A percentile compares a stretch with the other conserved stretches of the same genome.
Conservation (phyloP, 2,113 vertebrate species). For the Poicephalus meyeri region DNA sequence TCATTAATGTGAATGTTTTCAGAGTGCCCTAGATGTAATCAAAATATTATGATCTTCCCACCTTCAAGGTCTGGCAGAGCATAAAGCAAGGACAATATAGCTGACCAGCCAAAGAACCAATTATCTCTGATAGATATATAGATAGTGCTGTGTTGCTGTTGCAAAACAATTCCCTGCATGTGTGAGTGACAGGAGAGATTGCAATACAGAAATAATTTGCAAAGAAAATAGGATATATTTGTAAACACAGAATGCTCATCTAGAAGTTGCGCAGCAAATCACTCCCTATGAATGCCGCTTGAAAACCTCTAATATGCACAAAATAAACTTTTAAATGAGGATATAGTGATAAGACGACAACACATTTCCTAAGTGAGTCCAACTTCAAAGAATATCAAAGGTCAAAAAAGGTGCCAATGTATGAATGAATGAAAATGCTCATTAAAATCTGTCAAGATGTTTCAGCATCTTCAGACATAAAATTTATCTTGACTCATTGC, state of each 20-base stretch:
- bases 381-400: slow-evolving; percentile 8
- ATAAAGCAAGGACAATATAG: neutral
- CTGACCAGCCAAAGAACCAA: slow-evolving; percentile 8
- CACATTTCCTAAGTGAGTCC: slow-evolving; percentile 3
- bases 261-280: neutral
- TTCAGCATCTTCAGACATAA: neutral
- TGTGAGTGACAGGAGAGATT: neutral
- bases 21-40: slow-evolving; percentile 9
- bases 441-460: neutral
- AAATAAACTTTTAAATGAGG: neutral
- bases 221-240: neutral
- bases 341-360: neutral
- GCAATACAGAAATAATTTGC: neutral
- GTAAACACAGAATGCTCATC: slow-evolving; percentile 8
- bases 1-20: slow-evolving; percentile 14
- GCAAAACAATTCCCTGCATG: neutral
- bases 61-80: slow-evolving; percentile 16
- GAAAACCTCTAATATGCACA: neutral
- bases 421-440: neutral
- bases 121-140: slow-evolving; percentile 30
- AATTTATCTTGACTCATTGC: neutral
- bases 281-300: neutral
- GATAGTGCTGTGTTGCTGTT: neutral
- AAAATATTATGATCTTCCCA: slow-evolving; percentile 42
- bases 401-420: neutral